phyloP scores from a whole-genome alignment of 1,140 invertebrate genomes.

The Wiebesia pumilae region DNA sequence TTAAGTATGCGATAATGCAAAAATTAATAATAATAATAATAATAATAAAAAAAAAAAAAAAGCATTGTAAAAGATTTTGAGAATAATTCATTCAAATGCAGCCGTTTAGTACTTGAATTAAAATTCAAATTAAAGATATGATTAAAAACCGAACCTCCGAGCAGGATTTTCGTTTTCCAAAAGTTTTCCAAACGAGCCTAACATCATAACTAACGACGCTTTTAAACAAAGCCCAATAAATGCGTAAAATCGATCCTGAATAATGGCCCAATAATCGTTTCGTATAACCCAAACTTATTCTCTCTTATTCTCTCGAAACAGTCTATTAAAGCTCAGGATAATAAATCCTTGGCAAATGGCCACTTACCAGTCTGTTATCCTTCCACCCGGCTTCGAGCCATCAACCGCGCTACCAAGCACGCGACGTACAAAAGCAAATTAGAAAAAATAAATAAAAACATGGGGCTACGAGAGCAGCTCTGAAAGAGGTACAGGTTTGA shows the following conservation, averaged over 20 bases:
- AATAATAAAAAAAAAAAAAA: not conserved
- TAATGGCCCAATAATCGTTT: not conserved
- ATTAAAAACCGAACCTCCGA: too few relatives aligned
- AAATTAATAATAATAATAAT: too few relatives aligned
- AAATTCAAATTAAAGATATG: too few relatives aligned
- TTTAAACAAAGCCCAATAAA: not conserved
- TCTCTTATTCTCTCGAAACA: too few relatives aligned
- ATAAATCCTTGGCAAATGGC: conserved; percentile 5
- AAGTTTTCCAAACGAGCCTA: not conserved
- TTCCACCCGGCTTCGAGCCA: too few relatives aligned
- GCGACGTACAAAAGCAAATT: too few relatives aligned
- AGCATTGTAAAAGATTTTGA: not conserved
- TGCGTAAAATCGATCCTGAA: not conserved
- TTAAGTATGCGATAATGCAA: not conserved
- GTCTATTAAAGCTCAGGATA: too few relatives aligned
- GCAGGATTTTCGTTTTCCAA: too few relatives aligned
- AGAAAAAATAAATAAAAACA: not conserved
- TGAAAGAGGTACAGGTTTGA: not conserved
- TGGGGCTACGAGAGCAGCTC: not conserved
- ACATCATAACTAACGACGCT: not conserved
- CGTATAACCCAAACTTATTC: too few relatives aligned
- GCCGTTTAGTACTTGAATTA: too few relatives aligned
- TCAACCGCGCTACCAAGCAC: too few relatives aligned
- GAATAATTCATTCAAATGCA: not conserved
- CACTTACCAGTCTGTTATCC: too few relatives aligned